Base-by-base conservation (phyloP, 2,113 vertebrate species). In the Rhinolophus ferrumequinum region DNA sequence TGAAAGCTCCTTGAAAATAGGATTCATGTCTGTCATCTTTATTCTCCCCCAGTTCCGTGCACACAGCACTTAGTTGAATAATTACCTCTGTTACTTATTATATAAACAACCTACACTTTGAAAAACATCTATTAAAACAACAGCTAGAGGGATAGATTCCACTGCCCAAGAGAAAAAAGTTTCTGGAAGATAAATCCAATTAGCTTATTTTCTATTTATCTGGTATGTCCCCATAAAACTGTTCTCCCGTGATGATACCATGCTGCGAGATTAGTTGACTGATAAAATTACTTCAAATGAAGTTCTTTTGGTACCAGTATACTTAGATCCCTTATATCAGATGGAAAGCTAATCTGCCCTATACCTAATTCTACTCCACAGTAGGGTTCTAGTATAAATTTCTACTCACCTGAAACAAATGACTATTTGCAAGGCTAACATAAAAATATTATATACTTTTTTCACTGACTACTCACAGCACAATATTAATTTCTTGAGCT, bases 381-480 rank as follows among this genome's bases (percentile, higher is more conserved):
- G 10, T 26, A 76, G 14, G 16, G 35, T 22, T 92, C 67, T 54
- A 64, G 16, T 35, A 14, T 56, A 92, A 96, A 79, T 90, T 60
- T 89, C 50, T 93, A 70, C 16, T 94, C 26, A 79, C 54, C 67
- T 91, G 30, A 95, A 94, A 88, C 44, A 93, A 90, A 92, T 82
- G 56, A 58, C 72, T 91, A 64, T 77, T 69, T 95, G 11, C 64
- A 96, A 92, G n/a, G 24, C n/a, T 22, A 73, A 77, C n/a, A 93
- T 15, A 54, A 95, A 91, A 89, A 82, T 88, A 81, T 11, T n/a
- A 50, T 47, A 88, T 52, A 79, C 44, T 92, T 94, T 88, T 95
- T 88, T 97, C 47, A 64, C n/a, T 67, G 16, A 70, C 26, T 52
- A 93, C 12, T 54, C 38, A 93, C 19, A 75, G 10, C 33, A 82